Percentiles rank a stretch among this genome's conserved stretches.
These are phyloP conservation scores for Phortica variegata DNA, from an alignment of 1,140 invertebrate species.

Conservation along the genomic window DNA sequence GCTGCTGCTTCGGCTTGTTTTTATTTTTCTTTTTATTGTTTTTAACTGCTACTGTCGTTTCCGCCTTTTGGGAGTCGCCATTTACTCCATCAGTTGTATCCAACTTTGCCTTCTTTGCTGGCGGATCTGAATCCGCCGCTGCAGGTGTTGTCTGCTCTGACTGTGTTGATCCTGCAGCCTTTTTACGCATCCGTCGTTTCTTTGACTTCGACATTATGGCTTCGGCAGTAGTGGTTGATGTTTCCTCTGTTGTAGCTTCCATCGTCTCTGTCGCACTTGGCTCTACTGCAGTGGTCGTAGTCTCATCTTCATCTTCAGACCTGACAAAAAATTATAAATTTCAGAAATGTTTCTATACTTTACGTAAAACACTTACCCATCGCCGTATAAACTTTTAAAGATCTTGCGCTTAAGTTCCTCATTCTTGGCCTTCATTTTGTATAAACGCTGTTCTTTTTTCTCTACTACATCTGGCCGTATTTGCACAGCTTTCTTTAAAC, in stretches of 20 bases:
- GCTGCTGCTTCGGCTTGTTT: not conserved
- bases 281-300: not conserved
- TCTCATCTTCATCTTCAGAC: constrained; percentile 45
- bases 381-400: constrained; percentile 77
- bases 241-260: not conserved
- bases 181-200: constrained; percentile 35
- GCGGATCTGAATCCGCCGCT: constrained; percentile 1
- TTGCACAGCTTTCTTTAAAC: constrained; percentile 86
- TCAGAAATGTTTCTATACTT: not conserved
- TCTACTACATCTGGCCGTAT: constrained; percentile 78
- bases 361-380: constrained; percentile 46
- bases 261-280: constrained; percentile 1
- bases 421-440: constrained; percentile 73
- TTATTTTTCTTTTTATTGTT: too few relatives aligned
- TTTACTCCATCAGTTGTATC: not conserved
- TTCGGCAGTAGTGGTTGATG: not conserved
- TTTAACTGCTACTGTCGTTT: too few relatives aligned
- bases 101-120: not conserved
- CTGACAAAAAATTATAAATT: constrained; percentile 23
- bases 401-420: constrained; percentile 76
- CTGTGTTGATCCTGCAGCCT: constrained; percentile 21
- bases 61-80: too few relatives aligned
- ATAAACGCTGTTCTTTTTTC: constrained; percentile 75
- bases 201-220: constrained; percentile 33
- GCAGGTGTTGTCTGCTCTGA: constrained; percentile 6